Conservation (phyloP, 2,113 vertebrate genomes). For the Upupa epops region DNA sequence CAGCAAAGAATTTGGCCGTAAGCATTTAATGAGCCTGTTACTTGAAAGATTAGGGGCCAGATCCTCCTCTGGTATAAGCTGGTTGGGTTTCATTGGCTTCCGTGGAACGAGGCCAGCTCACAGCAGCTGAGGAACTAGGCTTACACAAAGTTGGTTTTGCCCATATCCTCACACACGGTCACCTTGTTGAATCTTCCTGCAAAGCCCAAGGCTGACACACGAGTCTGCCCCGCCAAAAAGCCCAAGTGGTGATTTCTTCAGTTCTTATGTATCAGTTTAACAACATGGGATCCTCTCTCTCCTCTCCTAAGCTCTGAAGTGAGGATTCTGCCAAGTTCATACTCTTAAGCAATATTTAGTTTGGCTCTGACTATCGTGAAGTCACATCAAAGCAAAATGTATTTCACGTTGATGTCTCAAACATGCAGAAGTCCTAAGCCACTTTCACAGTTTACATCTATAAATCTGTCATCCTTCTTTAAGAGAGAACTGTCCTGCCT, state of each 20-base stretch:
- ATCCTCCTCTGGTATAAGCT: conserved; percentile 12
- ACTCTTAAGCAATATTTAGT: neutral
- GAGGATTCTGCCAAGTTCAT: neutral
- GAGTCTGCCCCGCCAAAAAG: rapidly evolving
- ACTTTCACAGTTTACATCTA: neutral
- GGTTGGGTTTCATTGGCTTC: conserved; percentile 27
- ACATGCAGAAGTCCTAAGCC: neutral
- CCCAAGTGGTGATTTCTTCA: neutral
- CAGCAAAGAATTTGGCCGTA: conserved; percentile 41
- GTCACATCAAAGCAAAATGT: neutral
- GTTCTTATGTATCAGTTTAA: neutral
- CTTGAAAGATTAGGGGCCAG: conserved; percentile 37
- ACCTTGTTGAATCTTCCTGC: neutral
- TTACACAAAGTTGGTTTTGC: conserved; percentile 35
- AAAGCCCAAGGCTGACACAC: neutral
- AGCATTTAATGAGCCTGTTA: conserved; percentile 46
- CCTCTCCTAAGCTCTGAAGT: neutral
- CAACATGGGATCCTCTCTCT: neutral
- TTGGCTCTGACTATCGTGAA: neutral
- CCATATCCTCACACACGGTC: neutral
- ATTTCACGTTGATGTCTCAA: neutral
- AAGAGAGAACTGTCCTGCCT: neutral
- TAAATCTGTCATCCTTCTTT: neutral
- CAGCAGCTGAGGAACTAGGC: neutral
- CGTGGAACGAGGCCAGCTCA: neutral